A percentile compares a stretch with the other conserved stretches of the same genome.
phyloP scores from a whole-genome alignment of 2,113 vertebrate genomes.

The Petaurus breviceps region DNA sequence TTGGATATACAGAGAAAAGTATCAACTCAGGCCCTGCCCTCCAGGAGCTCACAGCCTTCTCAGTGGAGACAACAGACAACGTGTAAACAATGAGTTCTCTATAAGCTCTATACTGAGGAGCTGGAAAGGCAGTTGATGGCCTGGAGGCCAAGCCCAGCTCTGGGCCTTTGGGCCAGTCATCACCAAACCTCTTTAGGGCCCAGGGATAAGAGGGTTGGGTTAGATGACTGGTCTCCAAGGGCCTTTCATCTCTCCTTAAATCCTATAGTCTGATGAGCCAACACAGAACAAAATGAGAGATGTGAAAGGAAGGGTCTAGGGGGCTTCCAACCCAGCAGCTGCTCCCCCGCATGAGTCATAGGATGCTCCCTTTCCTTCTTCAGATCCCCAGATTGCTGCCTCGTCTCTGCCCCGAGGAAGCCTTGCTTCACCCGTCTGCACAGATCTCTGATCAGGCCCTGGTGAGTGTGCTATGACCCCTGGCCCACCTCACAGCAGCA shows the following conservation, averaged over 20 bases:
- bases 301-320: neutral
- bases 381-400: conserved; percentile 91
- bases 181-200: too few relatives aligned
- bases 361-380: conserved; percentile 62
- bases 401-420: conserved; percentile 88
- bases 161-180: too few relatives aligned
- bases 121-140: neutral
- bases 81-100: neutral
- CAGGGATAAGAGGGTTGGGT: neutral
- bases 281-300: neutral
- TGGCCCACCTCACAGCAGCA: neutral
- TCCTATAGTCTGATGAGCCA: neutral
- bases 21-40: neutral
- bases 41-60: neutral
- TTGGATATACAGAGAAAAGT: neutral
- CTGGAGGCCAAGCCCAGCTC: neutral
- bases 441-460: conserved; percentile 90
- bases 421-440: conserved; percentile 90
- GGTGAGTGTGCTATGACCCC: conserved; percentile 83
- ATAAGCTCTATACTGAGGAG: neutral
- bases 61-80: neutral
- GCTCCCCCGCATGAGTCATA: conserved; percentile 35
- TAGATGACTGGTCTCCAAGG: neutral
- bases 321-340: conserved; percentile 24
- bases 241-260: neutral